Percentiles rank a stretch among this genome's conserved stretches.
These are phyloP conservation scores for Diachrysia chrysitis DNA, from an alignment of 2,888 invertebrate species.

Conservation along the genomic window DNA sequence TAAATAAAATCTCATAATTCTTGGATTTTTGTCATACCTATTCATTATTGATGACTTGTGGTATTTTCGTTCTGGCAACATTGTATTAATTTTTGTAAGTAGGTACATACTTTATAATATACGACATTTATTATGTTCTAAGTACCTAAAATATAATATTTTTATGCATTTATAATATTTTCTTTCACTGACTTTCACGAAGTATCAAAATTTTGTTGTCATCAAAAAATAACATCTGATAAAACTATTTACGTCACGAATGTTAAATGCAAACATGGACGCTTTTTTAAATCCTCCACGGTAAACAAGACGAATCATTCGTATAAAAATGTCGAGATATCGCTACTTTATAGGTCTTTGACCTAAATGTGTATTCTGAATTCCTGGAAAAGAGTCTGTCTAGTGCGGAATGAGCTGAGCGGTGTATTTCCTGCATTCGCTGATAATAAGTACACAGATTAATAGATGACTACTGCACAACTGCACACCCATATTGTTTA, in stretches of 20 bases:
- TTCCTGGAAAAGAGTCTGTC: slow-evolving; percentile 19
- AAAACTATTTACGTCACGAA: slow-evolving; percentile 4
- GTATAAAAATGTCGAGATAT: slow-evolving; percentile 23
- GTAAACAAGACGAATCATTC: slow-evolving; percentile 9
- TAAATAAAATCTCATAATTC: background rate
- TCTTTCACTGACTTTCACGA: too few species aligned
- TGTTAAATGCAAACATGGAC: slow-evolving; percentile 20
- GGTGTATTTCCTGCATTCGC: background rate
- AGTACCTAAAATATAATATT: too few species aligned
- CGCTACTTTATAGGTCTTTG: slow-evolving; percentile 31
- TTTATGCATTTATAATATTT: background rate
- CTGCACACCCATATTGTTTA: background rate
- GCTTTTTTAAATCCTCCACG: slow-evolving; percentile 7
- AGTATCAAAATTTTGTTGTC: background rate
- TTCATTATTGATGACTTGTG: background rate
- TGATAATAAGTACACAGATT: background rate
- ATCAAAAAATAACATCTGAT: background rate
- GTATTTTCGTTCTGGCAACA: background rate
- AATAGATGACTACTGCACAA: background rate
- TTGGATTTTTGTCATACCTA: background rate
- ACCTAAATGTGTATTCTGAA: slow-evolving; percentile 35
- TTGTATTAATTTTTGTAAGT: background rate
- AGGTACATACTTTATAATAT: background rate
- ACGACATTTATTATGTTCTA: too few species aligned
- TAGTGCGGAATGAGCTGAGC: slow-evolving; percentile 12